These are phyloP conservation scores for Festucalex cinctus DNA, from an alignment of 2,113 vertebrate genomes.

Conservation along the genomic window DNA sequence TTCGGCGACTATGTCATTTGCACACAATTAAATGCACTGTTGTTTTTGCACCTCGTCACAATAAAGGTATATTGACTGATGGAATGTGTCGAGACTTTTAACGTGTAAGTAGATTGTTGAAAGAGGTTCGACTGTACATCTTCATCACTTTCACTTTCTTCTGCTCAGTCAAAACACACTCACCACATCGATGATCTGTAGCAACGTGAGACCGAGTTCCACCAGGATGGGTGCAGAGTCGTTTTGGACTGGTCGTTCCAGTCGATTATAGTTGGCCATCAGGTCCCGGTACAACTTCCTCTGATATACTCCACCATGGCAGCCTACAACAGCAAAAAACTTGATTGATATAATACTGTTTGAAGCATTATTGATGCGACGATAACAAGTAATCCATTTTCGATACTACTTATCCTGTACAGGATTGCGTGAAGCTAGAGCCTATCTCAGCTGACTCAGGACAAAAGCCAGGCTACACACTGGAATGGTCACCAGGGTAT, in stretches of 20 bases:
- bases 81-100: too few relatives aligned
- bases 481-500: too few relatives aligned
- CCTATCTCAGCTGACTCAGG: too few relatives aligned
- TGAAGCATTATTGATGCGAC: not conserved
- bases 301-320: conserved; percentile 78
- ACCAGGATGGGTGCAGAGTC: conserved; percentile 82
- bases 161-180: conserved; percentile 43
- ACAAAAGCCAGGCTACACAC: too few relatives aligned
- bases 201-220: conserved; percentile 81
- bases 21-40: too few relatives aligned
- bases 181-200: conserved; percentile 91
- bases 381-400: not conserved
- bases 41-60: too few relatives aligned
- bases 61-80: too few relatives aligned
- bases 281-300: conserved; percentile 83
- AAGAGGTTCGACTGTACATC: not conserved
- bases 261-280: conserved; percentile 80
- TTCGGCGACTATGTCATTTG: too few relatives aligned
- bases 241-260: conserved; percentile 83
- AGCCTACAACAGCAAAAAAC: conserved; percentile 21
- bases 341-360: not conserved
- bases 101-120: too few relatives aligned
- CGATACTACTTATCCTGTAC: too few relatives aligned
- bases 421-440: too few relatives aligned
- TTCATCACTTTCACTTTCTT: not conserved